Base-by-base conservation (phyloP, 2,797 vertebrate genomes). In the Melanotaenia pygmaea region DNA sequence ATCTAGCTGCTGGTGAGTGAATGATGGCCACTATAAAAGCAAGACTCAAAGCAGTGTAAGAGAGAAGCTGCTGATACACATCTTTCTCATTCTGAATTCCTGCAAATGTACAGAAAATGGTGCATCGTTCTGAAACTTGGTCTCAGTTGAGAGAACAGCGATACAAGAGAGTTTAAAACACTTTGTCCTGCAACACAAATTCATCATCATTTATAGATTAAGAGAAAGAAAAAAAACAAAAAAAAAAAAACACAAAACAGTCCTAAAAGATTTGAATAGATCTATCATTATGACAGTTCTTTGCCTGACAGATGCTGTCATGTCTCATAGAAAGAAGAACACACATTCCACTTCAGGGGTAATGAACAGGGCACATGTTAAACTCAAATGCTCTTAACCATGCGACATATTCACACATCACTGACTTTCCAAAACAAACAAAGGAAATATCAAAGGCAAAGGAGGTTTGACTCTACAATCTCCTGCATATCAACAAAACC, bases 1-100 rank as follows among this genome's bases (percentile, higher is more conserved):
- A 95, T 95, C 90, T 89, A 77, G 91, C 76, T 54, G 77, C 83
- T 78, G 86, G 57, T 91, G 93, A 89, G 91, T 91, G 90, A 89
- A 91, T 82, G 87, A 88, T 86, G 88, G 69, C 76, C 72, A 65
- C 87, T 78, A 76, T 78, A 79, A 85, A 86, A 89, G 81, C 67
- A 80, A 45, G 72, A 84, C 84, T 78, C 77, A 72, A 76, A 83
- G 84, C 79, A 66, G 74, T 87, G 90, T 67, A 90, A 83, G 90
- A 89, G 92, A 94, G 91, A 82, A 68, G 80, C 67, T 3, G 30
- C 75, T 66, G 82, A 91, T 87, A 86, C 54, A n/a, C 91, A 95
- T 95, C 94, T 95, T 85, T 83, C 86, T 91, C 89, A 81, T 86
- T 88, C 81, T 86, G 84, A 88, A 72, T 85, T 82, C 59, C 75